Percentiles rank a stretch among this genome's conserved stretches.
These are phyloP conservation scores for Spisula solida DNA, from an alignment of 2,888 invertebrate genomes.

Conservation along the genomic window DNA sequence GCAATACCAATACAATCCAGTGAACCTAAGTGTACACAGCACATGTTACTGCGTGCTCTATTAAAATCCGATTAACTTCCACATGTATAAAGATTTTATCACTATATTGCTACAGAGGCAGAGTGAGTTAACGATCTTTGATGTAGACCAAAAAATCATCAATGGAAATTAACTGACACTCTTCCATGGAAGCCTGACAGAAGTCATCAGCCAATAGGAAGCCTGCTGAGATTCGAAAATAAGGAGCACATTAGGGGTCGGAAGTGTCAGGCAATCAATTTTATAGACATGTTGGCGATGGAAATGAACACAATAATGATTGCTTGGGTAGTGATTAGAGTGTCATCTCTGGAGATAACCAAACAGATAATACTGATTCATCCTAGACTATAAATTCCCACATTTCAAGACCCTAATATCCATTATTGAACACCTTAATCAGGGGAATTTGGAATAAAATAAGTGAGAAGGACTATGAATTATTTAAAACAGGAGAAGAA, in stretches of 20 bases:
- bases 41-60: constrained; percentile 5
- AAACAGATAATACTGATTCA: neutral
- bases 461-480: neutral
- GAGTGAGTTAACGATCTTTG: neutral
- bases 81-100: constrained; percentile 8
- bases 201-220: neutral
- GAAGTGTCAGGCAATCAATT: constrained; percentile 20
- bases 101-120: constrained; percentile 4
- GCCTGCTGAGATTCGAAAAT: constrained; percentile 19
- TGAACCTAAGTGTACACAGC: neutral
- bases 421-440: neutral
- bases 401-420: neutral
- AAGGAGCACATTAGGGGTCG: constrained; percentile 11
- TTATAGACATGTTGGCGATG: neutral
- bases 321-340: neutral
- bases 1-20: neutral
- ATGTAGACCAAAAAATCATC: neutral
- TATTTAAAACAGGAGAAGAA: neutral
- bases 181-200: neutral
- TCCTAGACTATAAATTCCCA: neutral
- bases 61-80: constrained; percentile 22
- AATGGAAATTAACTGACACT: neutral
- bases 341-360: neutral
- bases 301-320: neutral
- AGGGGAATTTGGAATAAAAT: neutral